A percentile compares a stretch with the other conserved stretches of the same genome.
Evolutionary conservation across 2,797 vertebrate genomes (phyloP).

Genomic region (Tokudaia muenninki): DNA sequence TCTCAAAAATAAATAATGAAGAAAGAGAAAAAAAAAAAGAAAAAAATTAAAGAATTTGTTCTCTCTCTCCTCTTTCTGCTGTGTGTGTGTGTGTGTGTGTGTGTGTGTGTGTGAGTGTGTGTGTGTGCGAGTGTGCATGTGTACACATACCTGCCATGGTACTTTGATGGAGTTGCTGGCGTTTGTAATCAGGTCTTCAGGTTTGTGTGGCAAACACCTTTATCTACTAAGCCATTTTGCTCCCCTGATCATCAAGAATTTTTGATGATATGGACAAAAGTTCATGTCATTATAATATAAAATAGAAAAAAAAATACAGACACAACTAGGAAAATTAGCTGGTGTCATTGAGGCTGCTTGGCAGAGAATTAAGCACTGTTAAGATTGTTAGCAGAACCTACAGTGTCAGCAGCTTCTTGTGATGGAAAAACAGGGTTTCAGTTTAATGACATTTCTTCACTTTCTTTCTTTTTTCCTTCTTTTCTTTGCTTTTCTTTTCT

Average conservation of each 20-base stretch:
- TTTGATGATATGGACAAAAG: slow-evolving; percentile 33
- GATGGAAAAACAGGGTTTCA: slow-evolving; percentile 23
- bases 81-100: neutral
- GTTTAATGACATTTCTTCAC: slow-evolving; percentile 47
- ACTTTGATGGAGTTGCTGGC: neutral
- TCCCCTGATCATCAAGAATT: neutral
- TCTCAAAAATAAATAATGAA: neutral
- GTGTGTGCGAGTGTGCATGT: neutral
- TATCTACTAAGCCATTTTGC: neutral
- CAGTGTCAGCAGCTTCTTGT: neutral
- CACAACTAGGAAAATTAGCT: slow-evolving; percentile 12
- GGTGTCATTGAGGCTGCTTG: neutral
- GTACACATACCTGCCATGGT: neutral
- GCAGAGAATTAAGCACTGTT: neutral
- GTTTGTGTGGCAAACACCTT: neutral
- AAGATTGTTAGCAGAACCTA: neutral
- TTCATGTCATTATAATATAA: slow-evolving; percentile 3
- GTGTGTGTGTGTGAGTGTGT: neutral
- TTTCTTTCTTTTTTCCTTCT: neutral
- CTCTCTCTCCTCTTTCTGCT: neutral
- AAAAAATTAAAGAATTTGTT: neutral
- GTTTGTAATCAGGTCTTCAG: too few relatives aligned
- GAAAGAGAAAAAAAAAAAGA: neutral
- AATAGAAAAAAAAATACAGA: slow-evolving; percentile 3
- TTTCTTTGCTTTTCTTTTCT: too few relatives aligned